Evolutionary conservation across 1,140 invertebrate genomes (phyloP).

Genomic region (Lerema accius): DNA sequence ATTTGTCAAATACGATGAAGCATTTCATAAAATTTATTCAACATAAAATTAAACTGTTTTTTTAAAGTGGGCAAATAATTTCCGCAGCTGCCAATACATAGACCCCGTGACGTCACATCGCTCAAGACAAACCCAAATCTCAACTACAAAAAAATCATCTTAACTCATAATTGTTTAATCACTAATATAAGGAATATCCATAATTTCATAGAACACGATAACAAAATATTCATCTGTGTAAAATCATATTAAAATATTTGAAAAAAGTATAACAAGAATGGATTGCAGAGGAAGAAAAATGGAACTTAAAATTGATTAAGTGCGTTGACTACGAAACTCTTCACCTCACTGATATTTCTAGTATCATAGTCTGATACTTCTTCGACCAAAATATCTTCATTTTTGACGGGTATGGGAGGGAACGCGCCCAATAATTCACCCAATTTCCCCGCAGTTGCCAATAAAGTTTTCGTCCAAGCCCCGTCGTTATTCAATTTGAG

Average conservation of each 20-base stretch:
- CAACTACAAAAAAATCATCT: constrained; percentile 6
- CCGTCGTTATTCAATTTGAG: constrained; percentile 42
- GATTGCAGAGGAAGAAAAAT: constrained; percentile 29
- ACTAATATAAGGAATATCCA: constrained; percentile 46
- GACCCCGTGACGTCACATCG: too few relatives aligned
- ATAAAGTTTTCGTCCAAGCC: constrained; percentile 58
- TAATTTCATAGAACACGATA: constrained; percentile 58
- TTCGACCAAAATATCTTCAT: constrained; percentile 69
- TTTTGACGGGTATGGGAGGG: constrained; percentile 68
- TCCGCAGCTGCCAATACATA: too few relatives aligned
- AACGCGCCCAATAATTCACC: constrained; percentile 62
- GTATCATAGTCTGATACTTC: constrained; percentile 66
- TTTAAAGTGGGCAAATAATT: too few relatives aligned
- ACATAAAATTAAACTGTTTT: neutral
- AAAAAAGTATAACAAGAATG: constrained; percentile 31
- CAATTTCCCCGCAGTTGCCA: constrained; percentile 63
- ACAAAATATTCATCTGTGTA: constrained; percentile 46
- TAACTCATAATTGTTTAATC: constrained; percentile 5
- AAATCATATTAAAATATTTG: constrained; percentile 53
- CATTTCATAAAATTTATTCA: too few relatives aligned
- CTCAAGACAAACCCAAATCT: constrained; percentile 26
- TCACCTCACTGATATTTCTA: constrained; percentile 64
- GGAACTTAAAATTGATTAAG: constrained; percentile 53
- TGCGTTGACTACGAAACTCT: constrained; percentile 69
- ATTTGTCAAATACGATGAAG: too few relatives aligned